A percentile compares a stretch with the other conserved stretches of the same genome.
Evolutionary conservation across 2,888 invertebrate species (phyloP).

Genomic region (Oscheius sp.): DNA sequence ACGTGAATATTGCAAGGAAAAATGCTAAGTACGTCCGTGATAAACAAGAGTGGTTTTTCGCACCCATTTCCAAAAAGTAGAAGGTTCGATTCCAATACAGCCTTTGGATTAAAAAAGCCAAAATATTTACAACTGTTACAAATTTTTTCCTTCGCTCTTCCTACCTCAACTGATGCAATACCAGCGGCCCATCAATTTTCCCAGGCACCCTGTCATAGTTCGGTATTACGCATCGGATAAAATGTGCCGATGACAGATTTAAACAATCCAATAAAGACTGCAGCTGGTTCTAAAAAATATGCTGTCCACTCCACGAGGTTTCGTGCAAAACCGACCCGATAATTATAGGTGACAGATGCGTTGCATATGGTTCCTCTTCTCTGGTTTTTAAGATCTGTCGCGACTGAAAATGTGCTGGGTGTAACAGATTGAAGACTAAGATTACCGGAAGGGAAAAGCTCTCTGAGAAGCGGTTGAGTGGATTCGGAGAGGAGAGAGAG

Average conservation of each 20-base stretch:
- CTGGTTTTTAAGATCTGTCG: constrained; percentile 37
- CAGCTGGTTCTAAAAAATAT: constrained; percentile 64
- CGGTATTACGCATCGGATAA: constrained; percentile 73
- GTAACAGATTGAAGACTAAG: background rate
- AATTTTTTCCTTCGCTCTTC: background rate
- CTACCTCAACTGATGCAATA: constrained; percentile 67
- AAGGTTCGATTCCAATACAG: too few relatives aligned
- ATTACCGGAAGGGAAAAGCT: constrained; percentile 62
- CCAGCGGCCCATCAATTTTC: constrained; percentile 63
- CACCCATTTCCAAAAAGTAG: too few relatives aligned
- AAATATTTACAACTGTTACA: too few relatives aligned
- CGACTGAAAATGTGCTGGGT: constrained; percentile 28
- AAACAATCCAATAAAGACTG: constrained; percentile 67
- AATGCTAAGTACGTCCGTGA: too few relatives aligned
- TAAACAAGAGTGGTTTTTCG: too few relatives aligned
- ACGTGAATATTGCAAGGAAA: too few relatives aligned
- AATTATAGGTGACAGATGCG: constrained; percentile 54
- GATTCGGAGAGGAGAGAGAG: constrained; percentile 69
- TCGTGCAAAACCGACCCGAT: constrained; percentile 38
- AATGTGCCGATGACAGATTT: constrained; percentile 70
- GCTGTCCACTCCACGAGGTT: background rate
- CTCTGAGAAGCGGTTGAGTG: constrained; percentile 57
- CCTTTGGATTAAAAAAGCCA: too few relatives aligned
- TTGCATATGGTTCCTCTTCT: constrained; percentile 53
- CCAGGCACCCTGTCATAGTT: constrained; percentile 70